Evolutionary conservation across 2,113 vertebrate species (phyloP), one percentile per base, ranked within the genome.

Genomic region (Sporophila hypoxantha): DNA sequence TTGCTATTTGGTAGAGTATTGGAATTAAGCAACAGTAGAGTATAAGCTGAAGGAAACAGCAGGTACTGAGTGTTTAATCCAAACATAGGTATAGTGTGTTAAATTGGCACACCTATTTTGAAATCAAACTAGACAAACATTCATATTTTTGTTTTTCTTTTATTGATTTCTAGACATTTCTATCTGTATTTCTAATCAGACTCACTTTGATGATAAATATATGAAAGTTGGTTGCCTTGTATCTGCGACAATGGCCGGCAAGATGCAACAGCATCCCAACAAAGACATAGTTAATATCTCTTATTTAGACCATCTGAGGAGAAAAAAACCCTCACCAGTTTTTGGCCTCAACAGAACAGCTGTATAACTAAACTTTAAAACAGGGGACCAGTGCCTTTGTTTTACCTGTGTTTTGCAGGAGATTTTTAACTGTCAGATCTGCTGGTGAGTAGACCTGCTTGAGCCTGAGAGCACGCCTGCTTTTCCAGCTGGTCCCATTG

Each of bases 121-220:
- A 82, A 90, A 85, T 89, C 62, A 87, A 82, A 79, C 22, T 49
- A 75, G 49, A 56, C 59, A 70, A 27, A 60, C 0, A 56, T 20
- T 85, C 47, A 82, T 65, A 61, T 68, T 75, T 85, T 61, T 85
- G 34, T 76, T 94, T 81, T 76, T 75, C 29, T 22, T 93, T 75
- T 87, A 49, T 41, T 91, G 76, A 85, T 87, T 81, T 94, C 46
- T 59, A 81, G 85, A 47, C 30, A 71, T 49, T 34, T 85, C 37
- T 71, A 71, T 68, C 36, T 75, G 65, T 71, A 57, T 94, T 90
- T 89, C 53, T 70, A 64, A 85, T 65, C 69, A 55, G 55, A 73
- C 14, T 73, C 5, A 8, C 19, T n/a, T 17, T 57, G 62, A 23
- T 70, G 57, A 82, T 82, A 75, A 87, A 75, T 85, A 57, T 52